These are phyloP conservation scores for Amiota minor DNA, from an alignment of 2,888 invertebrate genomes.

Conservation along the genomic window DNA sequence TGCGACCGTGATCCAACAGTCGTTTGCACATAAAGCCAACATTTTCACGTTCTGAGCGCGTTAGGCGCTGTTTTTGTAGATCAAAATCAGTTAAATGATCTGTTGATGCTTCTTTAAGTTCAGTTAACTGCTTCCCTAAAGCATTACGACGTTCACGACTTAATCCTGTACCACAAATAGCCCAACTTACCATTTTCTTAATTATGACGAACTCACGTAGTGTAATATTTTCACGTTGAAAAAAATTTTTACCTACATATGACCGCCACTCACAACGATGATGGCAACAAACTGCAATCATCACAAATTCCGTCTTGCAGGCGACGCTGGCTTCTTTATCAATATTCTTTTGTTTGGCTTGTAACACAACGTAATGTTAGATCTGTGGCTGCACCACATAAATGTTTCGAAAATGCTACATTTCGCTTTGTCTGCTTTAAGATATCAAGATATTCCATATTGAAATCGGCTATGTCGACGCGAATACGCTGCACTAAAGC, in stretches of 20 bases:
- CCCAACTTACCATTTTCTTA: slow-evolving; percentile 90
- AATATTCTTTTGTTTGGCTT: slow-evolving; percentile 28
- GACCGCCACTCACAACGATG: slow-evolving; percentile 84
- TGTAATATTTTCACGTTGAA: slow-evolving; percentile 76
- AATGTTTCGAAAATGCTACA: slow-evolving; percentile 89
- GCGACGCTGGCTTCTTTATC: neutral
- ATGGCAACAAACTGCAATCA: slow-evolving; percentile 92
- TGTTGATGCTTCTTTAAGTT: slow-evolving; percentile 46
- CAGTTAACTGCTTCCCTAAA: slow-evolving; percentile 39
- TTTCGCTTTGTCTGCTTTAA: slow-evolving; percentile 74
- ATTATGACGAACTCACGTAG: slow-evolving; percentile 82
- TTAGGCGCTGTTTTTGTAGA: slow-evolving; percentile 50
- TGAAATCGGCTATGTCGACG: slow-evolving; percentile 87
- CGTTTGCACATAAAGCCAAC: slow-evolving; percentile 85
- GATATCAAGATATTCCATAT: slow-evolving; percentile 76
- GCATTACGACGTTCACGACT: slow-evolving; percentile 75
- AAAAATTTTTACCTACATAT: slow-evolving; percentile 81
- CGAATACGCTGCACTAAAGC: slow-evolving; percentile 78
- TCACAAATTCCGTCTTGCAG: slow-evolving; percentile 75
- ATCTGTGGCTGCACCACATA: slow-evolving; percentile 92
- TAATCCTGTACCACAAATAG: slow-evolving; percentile 84
- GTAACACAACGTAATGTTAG: slow-evolving; percentile 81
- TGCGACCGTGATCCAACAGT: slow-evolving; percentile 84
- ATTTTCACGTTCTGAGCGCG: slow-evolving; percentile 75
- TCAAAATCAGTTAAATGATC: slow-evolving; percentile 37